phyloP scores from a whole-genome alignment of 1,140 invertebrate species.

The Drosophila ohnishii region DNA sequence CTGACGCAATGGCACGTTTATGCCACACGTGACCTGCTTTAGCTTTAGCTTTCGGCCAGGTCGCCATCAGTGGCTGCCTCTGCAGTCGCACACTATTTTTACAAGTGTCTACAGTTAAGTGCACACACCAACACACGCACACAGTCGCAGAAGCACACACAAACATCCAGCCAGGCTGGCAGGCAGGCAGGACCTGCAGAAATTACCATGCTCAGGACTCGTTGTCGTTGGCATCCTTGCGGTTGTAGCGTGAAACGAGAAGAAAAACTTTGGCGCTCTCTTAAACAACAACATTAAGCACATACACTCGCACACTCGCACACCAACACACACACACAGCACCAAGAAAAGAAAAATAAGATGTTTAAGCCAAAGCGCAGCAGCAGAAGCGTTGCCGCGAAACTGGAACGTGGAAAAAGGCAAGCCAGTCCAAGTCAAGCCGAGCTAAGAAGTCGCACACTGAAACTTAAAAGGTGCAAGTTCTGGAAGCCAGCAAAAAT shows the following conservation, averaged over 20 bases:
- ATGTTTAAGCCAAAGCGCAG: slow-evolving; percentile 26
- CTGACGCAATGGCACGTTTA: slow-evolving; percentile 77
- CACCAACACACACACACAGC: slow-evolving; percentile 16
- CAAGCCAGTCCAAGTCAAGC: slow-evolving; percentile 59
- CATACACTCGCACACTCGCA: slow-evolving; percentile 7
- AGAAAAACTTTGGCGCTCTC: slow-evolving; percentile 73
- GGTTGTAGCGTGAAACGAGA: slow-evolving; percentile 71
- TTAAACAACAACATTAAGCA: slow-evolving; percentile 55
- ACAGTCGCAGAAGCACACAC: not conserved
- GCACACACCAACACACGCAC: slow-evolving; percentile 26
- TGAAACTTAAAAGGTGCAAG: not conserved
- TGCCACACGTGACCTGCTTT: slow-evolving; percentile 80
- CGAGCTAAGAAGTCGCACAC: slow-evolving; percentile 63
- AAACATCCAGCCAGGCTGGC: not conserved
- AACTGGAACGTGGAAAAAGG: slow-evolving; percentile 66
- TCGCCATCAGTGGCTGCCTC: slow-evolving; percentile 71
- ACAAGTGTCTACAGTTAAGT: slow-evolving; percentile 79
- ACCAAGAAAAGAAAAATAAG: slow-evolving; percentile 23
- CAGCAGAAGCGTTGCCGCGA: slow-evolving; percentile 42
- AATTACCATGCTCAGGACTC: slow-evolving; percentile 76
- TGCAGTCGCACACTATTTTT: slow-evolving; percentile 78
- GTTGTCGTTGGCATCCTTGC: slow-evolving; percentile 53
- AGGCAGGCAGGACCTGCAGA: slow-evolving; percentile 51
- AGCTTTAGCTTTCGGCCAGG: slow-evolving; percentile 67
- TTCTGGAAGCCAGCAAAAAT: not conserved